A percentile compares a stretch with the other conserved stretches of the same genome.
Evolutionary conservation across 1,140 invertebrate species (phyloP).

Genomic region (Notospermus geniculatus): DNA sequence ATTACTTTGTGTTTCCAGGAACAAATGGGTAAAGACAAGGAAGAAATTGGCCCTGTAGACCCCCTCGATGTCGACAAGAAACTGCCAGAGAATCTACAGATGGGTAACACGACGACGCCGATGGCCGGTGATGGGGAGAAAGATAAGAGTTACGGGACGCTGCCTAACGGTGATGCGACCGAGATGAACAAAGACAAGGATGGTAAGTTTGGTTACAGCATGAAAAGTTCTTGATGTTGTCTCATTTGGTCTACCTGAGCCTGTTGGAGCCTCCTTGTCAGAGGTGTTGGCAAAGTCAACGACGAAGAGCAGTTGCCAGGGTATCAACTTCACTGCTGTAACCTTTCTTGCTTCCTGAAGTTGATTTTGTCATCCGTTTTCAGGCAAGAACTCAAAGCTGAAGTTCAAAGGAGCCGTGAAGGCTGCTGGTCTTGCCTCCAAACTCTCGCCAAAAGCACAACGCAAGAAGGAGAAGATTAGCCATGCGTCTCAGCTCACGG

Average conservation of each 20-base stretch:
- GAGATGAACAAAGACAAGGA: background rate
- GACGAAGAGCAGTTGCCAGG: no score
- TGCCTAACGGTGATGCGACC: slow-evolving; percentile 2
- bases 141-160: slow-evolving; percentile 4
- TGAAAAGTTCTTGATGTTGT: no score
- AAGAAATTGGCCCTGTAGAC: slow-evolving; percentile 5
- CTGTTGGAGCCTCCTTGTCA: no score
- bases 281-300: no score
- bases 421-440: slow-evolving; percentile 64
- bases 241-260: no score
- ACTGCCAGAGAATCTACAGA: background rate
- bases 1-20: background rate
- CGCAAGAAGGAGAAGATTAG: slow-evolving; percentile 55
- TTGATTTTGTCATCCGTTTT: no score
- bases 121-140: background rate
- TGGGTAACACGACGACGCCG: no score
- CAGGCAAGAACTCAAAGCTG: slow-evolving; percentile 3
- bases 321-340: background rate
- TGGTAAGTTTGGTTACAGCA: background rate
- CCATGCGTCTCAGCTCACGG: slow-evolving; percentile 65
- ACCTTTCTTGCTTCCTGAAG: no score
- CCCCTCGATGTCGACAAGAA: slow-evolving; percentile 4
- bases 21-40: slow-evolving; percentile 9
- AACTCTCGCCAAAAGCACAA: slow-evolving; percentile 68
- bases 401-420: slow-evolving; percentile 58